Conservation (phyloP, 2,888 invertebrate genomes). For the Ormia ochracea region DNA sequence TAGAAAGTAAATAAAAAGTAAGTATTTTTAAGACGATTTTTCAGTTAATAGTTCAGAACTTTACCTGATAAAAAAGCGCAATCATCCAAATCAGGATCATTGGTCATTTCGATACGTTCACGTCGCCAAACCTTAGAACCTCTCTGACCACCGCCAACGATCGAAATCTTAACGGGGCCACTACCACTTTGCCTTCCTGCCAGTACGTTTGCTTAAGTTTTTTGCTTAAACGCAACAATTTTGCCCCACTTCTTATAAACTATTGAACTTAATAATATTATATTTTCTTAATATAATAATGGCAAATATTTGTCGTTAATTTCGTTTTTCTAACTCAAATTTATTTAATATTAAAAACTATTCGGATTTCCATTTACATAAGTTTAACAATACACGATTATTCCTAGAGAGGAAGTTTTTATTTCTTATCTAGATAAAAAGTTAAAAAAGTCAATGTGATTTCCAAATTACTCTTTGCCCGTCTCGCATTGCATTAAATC, state of each 20-base stretch:
- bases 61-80: conserved; percentile 93
- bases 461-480: no score
- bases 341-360: background rate
- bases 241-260: conserved; percentile 22
- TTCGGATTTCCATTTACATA: conserved; percentile 14
- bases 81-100: conserved; percentile 93
- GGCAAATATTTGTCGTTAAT: background rate
- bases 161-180: conserved; percentile 78
- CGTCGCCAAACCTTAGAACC: conserved; percentile 77
- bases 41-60: background rate
- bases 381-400: conserved; percentile 32
- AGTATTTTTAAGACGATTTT: background rate
- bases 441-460: conserved; percentile 24
- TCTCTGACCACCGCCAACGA: conserved; percentile 77
- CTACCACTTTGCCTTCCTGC: conserved; percentile 76
- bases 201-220: conserved; percentile 73
- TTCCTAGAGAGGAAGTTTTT: conserved; percentile 26
- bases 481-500: no score
- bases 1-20: no score
- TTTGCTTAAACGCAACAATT: conserved; percentile 54
- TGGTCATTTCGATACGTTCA: conserved; percentile 85
- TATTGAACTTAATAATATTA: background rate
- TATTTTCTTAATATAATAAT: background rate
- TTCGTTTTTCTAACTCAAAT: background rate
- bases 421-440: no score